These are phyloP conservation scores for Drosophila prostipennis DNA, from an alignment of 2,888 invertebrate genomes.

Conservation along the genomic window DNA sequence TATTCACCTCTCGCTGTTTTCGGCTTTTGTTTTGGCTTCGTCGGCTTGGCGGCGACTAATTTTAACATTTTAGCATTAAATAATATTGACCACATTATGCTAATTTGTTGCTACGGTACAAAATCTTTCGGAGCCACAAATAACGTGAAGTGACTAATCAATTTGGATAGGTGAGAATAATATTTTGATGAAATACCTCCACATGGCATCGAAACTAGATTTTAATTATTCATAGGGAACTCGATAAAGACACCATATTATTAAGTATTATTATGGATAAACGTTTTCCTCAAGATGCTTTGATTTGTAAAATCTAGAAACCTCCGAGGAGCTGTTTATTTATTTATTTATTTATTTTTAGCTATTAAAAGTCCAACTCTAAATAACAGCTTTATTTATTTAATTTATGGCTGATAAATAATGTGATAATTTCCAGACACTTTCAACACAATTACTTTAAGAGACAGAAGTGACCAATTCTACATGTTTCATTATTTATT, in stretches of 20 bases:
- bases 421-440: too few species aligned
- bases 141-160: slow-evolving; percentile 38
- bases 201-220: slow-evolving; percentile 1
- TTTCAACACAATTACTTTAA: too few species aligned
- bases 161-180: slow-evolving; percentile 17
- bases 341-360: neutral
- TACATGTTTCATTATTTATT: slow-evolving; percentile 2
- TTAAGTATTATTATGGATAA: neutral
- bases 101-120: slow-evolving; percentile 27
- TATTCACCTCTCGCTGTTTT: slow-evolving; percentile 69
- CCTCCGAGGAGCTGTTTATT: neutral
- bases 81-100: slow-evolving; percentile 48
- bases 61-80: slow-evolving; percentile 52
- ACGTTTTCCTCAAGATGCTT: neutral
- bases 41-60: slow-evolving; percentile 25
- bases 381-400: too few species aligned
- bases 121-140: slow-evolving; percentile 8
- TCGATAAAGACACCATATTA: neutral
- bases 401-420: too few species aligned
- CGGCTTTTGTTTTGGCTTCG: slow-evolving; percentile 52
- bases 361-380: neutral
- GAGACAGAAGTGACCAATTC: neutral
- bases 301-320: neutral
- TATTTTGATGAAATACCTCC: slow-evolving; percentile 24
- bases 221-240: neutral